Percentiles rank a stretch among this genome's conserved stretches.
phyloP scores from a whole-genome alignment of 2,113 vertebrate genomes.

The Strigops habroptila region DNA sequence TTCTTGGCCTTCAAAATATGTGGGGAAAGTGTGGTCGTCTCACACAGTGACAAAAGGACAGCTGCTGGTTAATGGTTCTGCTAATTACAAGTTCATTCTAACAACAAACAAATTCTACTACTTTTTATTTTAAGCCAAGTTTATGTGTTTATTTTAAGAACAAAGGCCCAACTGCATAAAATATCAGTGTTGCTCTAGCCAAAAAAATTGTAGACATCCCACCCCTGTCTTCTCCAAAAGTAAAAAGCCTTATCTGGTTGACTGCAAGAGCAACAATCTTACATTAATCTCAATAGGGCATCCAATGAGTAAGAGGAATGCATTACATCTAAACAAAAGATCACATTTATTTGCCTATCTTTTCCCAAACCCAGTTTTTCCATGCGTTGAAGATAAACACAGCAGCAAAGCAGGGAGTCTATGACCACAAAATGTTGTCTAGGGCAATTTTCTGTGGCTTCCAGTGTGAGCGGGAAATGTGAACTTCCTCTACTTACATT shows the following conservation, averaged over 20 bases:
- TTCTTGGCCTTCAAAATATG: slow-evolving; percentile 31
- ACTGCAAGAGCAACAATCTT: slow-evolving; percentile 40
- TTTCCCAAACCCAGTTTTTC: background rate
- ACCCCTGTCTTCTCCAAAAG: background rate
- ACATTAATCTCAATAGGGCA: slow-evolving; percentile 29
- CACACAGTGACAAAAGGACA: background rate
- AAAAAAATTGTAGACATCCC: background rate
- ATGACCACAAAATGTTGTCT: background rate
- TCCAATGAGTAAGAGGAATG: slow-evolving; percentile 45
- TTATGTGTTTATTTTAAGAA: slow-evolving; percentile 57
- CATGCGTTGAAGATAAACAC: slow-evolving; percentile 16
- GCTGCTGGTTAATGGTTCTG: slow-evolving; percentile 23
- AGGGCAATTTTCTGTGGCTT: background rate
- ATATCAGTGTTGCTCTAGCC: background rate
- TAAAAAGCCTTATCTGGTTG: slow-evolving; percentile 29
- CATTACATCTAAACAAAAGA: background rate
- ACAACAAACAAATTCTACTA: slow-evolving; percentile 31
- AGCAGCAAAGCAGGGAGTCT: background rate
- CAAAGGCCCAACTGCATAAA: slow-evolving; percentile 19
- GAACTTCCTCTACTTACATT: background rate
- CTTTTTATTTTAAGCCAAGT: slow-evolving; percentile 34
- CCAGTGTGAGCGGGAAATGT: background rate
- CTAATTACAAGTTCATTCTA: slow-evolving; percentile 7
- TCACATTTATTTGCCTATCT: background rate
- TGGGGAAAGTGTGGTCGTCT: slow-evolving; percentile 13